phyloP scores from a whole-genome alignment of 2,888 invertebrate species.

The Rhamnusium bicolor region DNA sequence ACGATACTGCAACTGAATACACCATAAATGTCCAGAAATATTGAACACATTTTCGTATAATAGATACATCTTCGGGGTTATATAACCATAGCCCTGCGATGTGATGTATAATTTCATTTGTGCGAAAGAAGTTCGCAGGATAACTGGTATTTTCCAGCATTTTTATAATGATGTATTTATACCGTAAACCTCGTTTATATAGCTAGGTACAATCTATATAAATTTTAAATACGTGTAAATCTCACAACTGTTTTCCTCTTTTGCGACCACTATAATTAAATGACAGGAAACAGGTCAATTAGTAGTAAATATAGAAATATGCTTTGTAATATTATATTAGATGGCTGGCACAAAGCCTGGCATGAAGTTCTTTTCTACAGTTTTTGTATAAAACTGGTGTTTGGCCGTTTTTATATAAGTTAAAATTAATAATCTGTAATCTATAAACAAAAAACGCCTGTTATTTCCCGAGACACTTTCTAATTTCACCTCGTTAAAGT shows the following conservation, averaged over 20 bases:
- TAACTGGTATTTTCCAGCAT: neutral
- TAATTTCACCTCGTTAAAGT: no score
- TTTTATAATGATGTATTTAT: neutral
- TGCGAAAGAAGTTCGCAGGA: constrained; percentile 10
- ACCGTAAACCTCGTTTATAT: neutral
- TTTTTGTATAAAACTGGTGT: no score
- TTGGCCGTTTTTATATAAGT: no score
- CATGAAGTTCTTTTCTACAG: no score
- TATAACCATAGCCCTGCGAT: constrained; percentile 19
- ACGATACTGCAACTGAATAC: neutral
- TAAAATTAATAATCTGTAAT: no score
- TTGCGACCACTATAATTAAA: neutral
- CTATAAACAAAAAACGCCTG: no score
- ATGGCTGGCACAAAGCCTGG: neutral
- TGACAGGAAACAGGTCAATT: neutral
- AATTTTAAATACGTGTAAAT: neutral
- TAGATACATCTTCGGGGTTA: neutral
- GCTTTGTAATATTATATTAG: neutral
- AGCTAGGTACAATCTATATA: neutral
- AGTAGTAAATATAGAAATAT: neutral
- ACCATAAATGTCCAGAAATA: constrained; percentile 2
- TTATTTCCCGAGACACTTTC: no score
- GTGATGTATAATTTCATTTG: constrained; percentile 12
- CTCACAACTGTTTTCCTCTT: neutral
- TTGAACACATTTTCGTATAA: neutral